Evolutionary conservation across 2,113 vertebrate species (phyloP), one percentile per base, ranked within the genome.

Genomic region (Cyanoderma ruficeps): DNA sequence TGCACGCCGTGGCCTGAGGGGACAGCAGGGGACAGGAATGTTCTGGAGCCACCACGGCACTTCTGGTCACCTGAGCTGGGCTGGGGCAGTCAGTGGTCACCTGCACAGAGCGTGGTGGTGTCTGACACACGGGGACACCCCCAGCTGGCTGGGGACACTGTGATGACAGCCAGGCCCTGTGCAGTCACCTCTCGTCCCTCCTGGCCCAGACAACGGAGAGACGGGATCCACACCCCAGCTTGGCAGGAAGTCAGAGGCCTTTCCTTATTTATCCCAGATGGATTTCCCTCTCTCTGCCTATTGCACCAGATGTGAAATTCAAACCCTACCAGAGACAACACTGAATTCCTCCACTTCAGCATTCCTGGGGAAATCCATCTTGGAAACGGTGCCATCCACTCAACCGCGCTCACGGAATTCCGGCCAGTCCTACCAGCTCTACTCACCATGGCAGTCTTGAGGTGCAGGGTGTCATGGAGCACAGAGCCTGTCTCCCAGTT

Each of bases 401-500:
- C 56, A 17, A 0, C 4, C 1, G 1, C 0, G 4, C 49, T 35
- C 69, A 8, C 64, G 28, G 7, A 78, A 8, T 28, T 27, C 19
- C 4, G 39, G 46, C 4, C 74, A 16, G 17, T 7, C 15, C 53
- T 10, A 1, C 5, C 42, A 15, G 5, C 55, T n/a, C 19, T 9
- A 93, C 98, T 98, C 96, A 99, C 99, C 98, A 99, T 97, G 1
- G 98, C 98, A 13, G 98, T 98, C 96, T 98, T 98, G 53, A 99
- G 98, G 94, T 99, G 98, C 61, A 99, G 97, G 1, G 98, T 99
- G 93, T 99, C 99, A 0, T 96, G 99, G 90, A 99, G 98, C 78
- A 99, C 75, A 0, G 97, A 97, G 1, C 98, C 98, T 0, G 98
- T 99, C 97, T 99, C 99, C 99, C 99, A 99, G 98, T 99, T 99